Base-by-base conservation (phyloP, 2,888 invertebrate species). In the Spodoptera exigua region DNA sequence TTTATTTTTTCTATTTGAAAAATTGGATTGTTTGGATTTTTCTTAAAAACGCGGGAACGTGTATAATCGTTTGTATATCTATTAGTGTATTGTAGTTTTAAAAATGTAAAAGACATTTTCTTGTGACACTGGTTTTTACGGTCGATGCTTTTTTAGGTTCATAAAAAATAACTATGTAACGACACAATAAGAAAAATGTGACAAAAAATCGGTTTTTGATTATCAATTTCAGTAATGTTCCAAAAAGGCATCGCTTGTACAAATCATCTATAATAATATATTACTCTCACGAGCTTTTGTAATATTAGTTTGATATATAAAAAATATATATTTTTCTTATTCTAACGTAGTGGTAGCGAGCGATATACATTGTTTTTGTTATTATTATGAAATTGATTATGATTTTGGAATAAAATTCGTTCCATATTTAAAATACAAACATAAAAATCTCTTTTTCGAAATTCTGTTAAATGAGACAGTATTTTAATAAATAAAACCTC, bases 241-340 rank as follows among this genome's bases (percentile, higher is more conserved):
- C 10, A 32, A 47, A 57, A 67, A 66, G 61, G 18, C 59, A 60
- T 67, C 58, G 66, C 58, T 68, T 45, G 36, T 37, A 51, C 58
- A 56, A 57, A 48, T 77, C 67, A 39, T 41, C 16, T 76, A 76
- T 78, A 86, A 88, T 72, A 76, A 78, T 87, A 88, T 72, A 85
- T 87, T 89, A 86, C 87, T 89, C 88, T 91, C 92, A 92, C 87
- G 93, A 93, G 93, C 93, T 93, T 93, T 91, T 87, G 87, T 88
- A 91, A 86, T 84, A 89, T 89, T 91, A 90, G 89, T 91, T 89
- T 79, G 82, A 84, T 68, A 63, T 68, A 74, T 57, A 61, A 70
- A 64, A 74, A 69, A 78, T 82, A 89, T 93, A 91, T 93, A 93
- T 93, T 93, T 93, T 93, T 93, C 90, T 90, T 93, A 93, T 89